Evolutionary conservation across 1,140 invertebrate genomes (phyloP).

Genomic region (Drosophila kanapiae): DNA sequence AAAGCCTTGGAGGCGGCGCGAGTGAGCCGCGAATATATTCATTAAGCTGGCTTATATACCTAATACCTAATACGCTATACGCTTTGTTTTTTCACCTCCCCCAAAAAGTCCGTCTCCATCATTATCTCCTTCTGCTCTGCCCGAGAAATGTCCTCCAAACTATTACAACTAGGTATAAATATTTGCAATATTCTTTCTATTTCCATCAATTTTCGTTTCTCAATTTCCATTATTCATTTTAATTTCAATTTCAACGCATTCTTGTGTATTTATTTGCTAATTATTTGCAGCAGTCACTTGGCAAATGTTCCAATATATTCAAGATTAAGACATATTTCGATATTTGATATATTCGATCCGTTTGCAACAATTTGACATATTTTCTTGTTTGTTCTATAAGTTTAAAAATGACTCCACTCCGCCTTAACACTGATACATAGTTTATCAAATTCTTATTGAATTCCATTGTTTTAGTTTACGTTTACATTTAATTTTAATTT

Average conservation of each 20-base stretch:
- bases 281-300: conserved; percentile 74
- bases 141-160: conserved; percentile 23
- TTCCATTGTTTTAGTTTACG: conserved; percentile 44
- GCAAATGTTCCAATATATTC: conserved; percentile 60
- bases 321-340: conserved; percentile 43
- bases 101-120: conserved; percentile 13
- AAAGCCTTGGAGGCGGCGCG: conserved; percentile 72
- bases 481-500: conserved; percentile 46
- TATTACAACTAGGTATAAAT: conserved; percentile 51
- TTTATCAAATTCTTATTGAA: conserved; percentile 73
- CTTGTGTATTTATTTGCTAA: conserved; percentile 37
- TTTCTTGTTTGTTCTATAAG: conserved; percentile 27
- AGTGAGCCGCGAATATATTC: conserved; percentile 32
- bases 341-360: conserved; percentile 50
- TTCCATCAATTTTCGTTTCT: background rate
- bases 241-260: conserved; percentile 48
- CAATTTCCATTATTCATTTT: conserved; percentile 9
- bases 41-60: conserved; percentile 69
- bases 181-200: conserved; percentile 21
- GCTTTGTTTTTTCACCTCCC: conserved; percentile 36
- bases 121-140: background rate
- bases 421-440: conserved; percentile 66
- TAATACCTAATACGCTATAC: conserved; percentile 41
- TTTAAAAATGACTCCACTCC: conserved; percentile 54
- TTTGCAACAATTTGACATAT: conserved; percentile 47